Evolutionary conservation across 2,888 invertebrate species (phyloP).

Genomic region (Brachypterus glaber): DNA sequence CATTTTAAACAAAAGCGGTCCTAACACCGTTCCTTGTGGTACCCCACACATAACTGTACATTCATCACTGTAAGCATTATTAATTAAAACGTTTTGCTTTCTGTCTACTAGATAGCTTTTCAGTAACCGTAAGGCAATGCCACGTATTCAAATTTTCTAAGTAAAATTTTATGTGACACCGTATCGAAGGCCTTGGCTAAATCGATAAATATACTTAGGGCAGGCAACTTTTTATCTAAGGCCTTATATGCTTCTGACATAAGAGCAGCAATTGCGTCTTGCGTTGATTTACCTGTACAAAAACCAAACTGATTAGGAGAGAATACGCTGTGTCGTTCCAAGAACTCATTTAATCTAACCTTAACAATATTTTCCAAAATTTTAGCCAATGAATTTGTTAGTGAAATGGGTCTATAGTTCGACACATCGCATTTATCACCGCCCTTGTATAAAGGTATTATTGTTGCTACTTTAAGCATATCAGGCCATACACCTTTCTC

Average conservation of each 20-base stretch:
- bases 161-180: constrained; percentile 4
- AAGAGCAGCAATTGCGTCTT: no score
- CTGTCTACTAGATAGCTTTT: no score
- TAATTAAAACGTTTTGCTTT: constrained; percentile 6
- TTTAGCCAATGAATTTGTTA: constrained; percentile 8
- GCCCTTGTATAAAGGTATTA: constrained; percentile 10
- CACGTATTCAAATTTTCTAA: constrained; percentile 8
- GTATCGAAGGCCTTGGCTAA: no score
- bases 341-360: constrained; percentile 8
- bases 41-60: constrained; percentile 8
- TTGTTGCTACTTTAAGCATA: constrained; percentile 9
- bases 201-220: constrained; percentile 1
- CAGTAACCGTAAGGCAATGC: constrained; percentile 1
- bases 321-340: constrained; percentile 7
- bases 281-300: no score
- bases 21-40: constrained; percentile 10
- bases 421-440: constrained; percentile 6
- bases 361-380: constrained; percentile 9
- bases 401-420: constrained; percentile 12
- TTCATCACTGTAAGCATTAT: constrained; percentile 2
- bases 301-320: no score
- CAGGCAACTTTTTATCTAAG: not conserved
- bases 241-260: not conserved
- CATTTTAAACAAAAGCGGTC: constrained; percentile 7
- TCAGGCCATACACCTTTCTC: constrained; percentile 9